Percentiles rank a stretch among this genome's conserved stretches.
These are phyloP conservation scores for Urocynchramus pylzowi DNA, from an alignment of 2,113 vertebrate species.

Conservation along the genomic window DNA sequence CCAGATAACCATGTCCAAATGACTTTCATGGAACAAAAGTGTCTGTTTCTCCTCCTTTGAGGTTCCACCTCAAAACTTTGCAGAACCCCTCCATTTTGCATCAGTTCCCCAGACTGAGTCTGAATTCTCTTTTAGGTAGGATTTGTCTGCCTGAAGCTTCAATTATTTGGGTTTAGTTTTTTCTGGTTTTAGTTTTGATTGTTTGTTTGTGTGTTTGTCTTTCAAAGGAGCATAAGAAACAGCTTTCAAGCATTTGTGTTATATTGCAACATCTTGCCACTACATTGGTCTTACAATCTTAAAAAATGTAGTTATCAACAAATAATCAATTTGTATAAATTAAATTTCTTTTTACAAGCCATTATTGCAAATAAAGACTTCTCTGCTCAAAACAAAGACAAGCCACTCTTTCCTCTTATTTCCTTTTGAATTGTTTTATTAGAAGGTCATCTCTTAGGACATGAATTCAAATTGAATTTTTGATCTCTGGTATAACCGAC, in stretches of 20 bases:
- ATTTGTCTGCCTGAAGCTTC: background rate
- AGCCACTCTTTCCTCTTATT: background rate
- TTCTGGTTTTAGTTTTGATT: background rate
- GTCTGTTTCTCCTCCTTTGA: background rate
- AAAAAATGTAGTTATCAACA: background rate
- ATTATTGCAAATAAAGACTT: background rate
- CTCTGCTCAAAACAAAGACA: background rate
- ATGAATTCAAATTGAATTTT: background rate
- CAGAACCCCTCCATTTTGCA: fast-evolving
- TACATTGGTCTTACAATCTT: background rate
- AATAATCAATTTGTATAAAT: background rate
- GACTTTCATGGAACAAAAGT: background rate
- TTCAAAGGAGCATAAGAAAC: background rate
- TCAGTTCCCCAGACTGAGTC: background rate
- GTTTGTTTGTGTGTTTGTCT: background rate
- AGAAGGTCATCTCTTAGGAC: background rate
- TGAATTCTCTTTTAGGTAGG: background rate
- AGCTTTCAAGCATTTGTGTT: background rate
- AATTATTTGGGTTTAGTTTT: background rate
- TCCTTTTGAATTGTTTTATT: background rate
- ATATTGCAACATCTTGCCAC: background rate
- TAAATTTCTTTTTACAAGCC: background rate
- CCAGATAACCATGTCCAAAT: fast-evolving
- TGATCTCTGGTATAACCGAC: background rate
- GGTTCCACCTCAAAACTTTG: background rate